Percentiles rank a stretch among this genome's conserved stretches.
Conservation (phyloP, 2,113 vertebrate genomes). For the Ochotona princeps region DNA sequence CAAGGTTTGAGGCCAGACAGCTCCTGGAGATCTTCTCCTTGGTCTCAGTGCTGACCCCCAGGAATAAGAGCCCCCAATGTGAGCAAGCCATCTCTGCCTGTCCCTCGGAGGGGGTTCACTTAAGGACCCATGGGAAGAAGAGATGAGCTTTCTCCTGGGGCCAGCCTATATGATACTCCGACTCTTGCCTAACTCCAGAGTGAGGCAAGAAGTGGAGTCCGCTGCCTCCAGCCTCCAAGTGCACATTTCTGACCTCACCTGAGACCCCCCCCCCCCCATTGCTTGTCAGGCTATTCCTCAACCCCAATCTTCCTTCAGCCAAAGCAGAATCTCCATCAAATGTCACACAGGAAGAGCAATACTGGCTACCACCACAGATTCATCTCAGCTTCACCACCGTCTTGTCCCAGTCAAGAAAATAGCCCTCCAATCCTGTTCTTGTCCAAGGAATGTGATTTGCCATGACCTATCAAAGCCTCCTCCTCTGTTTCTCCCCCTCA, state of each 20-base stretch:
- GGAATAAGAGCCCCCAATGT: background rate
- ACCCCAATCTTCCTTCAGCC: background rate
- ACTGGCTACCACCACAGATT: background rate
- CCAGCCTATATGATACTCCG: background rate
- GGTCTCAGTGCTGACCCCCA: background rate
- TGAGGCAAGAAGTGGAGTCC: background rate
- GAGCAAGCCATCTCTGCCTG: background rate
- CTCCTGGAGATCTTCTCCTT: background rate
- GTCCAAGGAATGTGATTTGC: background rate
- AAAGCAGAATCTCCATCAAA: rapidly evolving
- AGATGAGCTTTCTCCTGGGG: background rate
- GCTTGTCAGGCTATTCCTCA: rapidly evolving
- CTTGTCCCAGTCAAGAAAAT: background rate
- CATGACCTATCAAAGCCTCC: background rate
- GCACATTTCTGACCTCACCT: background rate
- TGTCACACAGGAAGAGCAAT: background rate
- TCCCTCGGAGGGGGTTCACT: background rate
- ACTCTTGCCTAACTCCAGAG: background rate
- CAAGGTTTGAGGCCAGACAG: background rate
- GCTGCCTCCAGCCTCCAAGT: background rate
- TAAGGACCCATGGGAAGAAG: background rate
- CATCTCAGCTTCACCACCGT: background rate
- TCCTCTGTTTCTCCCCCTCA: background rate
- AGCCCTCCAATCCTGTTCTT: background rate
- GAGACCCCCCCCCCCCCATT: background rate